Evolutionary conservation across 2,113 vertebrate genomes (phyloP), one percentile per base, ranked within the genome.

Genomic region (Motacilla tschutschensis): DNA sequence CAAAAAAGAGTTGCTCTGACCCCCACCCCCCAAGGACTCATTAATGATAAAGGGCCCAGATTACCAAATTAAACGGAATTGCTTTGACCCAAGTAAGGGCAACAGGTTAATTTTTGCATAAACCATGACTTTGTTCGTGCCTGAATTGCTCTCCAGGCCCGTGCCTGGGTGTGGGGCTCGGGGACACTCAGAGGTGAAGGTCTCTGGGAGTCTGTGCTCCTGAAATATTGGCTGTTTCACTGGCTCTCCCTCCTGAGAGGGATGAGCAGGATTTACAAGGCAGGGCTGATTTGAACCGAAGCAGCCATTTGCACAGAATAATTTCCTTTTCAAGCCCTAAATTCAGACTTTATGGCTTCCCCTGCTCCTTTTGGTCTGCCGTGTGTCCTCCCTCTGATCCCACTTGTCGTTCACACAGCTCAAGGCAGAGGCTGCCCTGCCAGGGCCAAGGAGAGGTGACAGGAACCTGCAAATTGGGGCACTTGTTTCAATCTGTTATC

Each of bases 21-120:
- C 76, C 47, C 44, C 71, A 81, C 28, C 73, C 84, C 92, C 70
- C 64, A 72, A 74, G 89, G 90, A 89, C 76, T 92, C 80, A 51
- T 85, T 93, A 85, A 67, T 46, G 86, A 82, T 84, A 82, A 76
- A 89, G 75, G 48, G 43, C 76, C 77, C 50, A 53, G 92, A 91
- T 90, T 88, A 94, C 78, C 74, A 67, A 91, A 89, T 79, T 88
- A 90, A 87, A 87, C 35, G 0, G 82, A 78, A 90, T 96, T 90
- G 85, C 83, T 92, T 83, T 57, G 87, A 87, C 83, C 62, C 48
- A 84, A 82, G 83, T 50, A 29, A 94, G 91, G 83, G 70, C 79
- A 90, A 67, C 76, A 78, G 87, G 80, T 91, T 94, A 92, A 95
- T 91, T 91, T 87, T 72, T 81, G 82, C 87, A 81, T 71, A 71